phyloP scores from a whole-genome alignment of 2,113 vertebrate species.

The Axis porcinus region DNA sequence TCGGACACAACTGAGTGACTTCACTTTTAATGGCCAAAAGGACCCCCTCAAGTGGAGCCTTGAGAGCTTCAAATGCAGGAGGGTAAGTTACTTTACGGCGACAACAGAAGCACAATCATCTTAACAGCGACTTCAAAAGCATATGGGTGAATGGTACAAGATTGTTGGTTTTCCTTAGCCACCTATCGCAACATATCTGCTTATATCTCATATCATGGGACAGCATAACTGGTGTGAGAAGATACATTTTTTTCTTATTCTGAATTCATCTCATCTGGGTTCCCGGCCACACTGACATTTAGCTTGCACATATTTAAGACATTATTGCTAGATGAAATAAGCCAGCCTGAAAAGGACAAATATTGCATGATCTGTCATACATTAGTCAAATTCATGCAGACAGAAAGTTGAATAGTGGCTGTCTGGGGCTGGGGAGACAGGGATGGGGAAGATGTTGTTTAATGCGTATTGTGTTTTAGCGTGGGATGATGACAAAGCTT shows the following conservation, averaged over 20 bases:
- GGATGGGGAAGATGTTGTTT: background rate
- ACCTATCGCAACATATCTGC: background rate
- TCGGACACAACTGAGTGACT: background rate
- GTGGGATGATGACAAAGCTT: background rate
- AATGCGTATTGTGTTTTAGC: background rate
- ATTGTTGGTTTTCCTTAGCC: background rate
- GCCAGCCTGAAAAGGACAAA: background rate
- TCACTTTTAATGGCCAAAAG: background rate
- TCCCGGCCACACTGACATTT: background rate
- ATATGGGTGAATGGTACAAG: background rate
- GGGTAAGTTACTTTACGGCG: background rate
- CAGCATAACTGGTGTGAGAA: background rate
- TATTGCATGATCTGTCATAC: background rate
- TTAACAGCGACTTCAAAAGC: background rate
- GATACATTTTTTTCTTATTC: background rate
- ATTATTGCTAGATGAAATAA: background rate
- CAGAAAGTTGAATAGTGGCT: background rate
- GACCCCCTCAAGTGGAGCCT: background rate
- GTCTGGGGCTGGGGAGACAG: background rate
- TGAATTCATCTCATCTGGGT: background rate
- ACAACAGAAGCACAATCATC: background rate
- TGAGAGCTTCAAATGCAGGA: background rate
- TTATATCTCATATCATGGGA: background rate
- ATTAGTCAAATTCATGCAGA: background rate
- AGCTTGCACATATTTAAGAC: background rate